Evolutionary conservation across 2,888 invertebrate species (phyloP).

Genomic region (Gari tellinella): DNA sequence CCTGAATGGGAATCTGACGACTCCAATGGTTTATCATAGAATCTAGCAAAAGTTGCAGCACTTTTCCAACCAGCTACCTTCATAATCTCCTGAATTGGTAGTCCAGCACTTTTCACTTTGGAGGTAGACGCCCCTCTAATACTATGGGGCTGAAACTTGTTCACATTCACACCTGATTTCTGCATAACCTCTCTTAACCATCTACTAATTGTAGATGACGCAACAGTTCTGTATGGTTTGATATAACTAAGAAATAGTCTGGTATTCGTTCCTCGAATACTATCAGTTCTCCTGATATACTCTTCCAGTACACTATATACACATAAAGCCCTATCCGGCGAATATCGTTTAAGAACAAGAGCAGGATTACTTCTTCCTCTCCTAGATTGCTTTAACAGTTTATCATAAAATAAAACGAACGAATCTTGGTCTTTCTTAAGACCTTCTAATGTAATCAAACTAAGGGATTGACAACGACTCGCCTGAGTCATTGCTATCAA

Average conservation of each 20-base stretch:
- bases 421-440: constrained; percentile 3
- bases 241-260: constrained; percentile 7
- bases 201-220: constrained; percentile 2
- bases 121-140: not conserved
- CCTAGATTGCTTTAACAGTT: constrained; percentile 11
- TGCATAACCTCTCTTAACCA: not conserved
- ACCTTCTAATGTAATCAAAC: constrained; percentile 3
- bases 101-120: not conserved
- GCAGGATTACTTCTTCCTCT: constrained; percentile 9
- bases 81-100: not conserved
- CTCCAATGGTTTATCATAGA: constrained; percentile 3
- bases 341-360: constrained; percentile 1
- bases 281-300: not conserved
- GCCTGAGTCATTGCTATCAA: constrained; percentile 19
- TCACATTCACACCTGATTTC: not conserved
- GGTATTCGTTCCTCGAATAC: not conserved
- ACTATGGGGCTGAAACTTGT: not conserved
- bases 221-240: constrained; percentile 4
- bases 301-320: constrained; percentile 1
- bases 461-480: constrained; percentile 14
- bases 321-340: constrained; percentile 11
- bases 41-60: constrained; percentile 1
- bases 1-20: too few species aligned
- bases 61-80: not conserved
- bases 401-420: constrained; percentile 1